Evolutionary conservation across 2,888 invertebrate species (phyloP), one percentile per base, ranked within the genome.

Genomic region (Emmelina monodactyla): DNA sequence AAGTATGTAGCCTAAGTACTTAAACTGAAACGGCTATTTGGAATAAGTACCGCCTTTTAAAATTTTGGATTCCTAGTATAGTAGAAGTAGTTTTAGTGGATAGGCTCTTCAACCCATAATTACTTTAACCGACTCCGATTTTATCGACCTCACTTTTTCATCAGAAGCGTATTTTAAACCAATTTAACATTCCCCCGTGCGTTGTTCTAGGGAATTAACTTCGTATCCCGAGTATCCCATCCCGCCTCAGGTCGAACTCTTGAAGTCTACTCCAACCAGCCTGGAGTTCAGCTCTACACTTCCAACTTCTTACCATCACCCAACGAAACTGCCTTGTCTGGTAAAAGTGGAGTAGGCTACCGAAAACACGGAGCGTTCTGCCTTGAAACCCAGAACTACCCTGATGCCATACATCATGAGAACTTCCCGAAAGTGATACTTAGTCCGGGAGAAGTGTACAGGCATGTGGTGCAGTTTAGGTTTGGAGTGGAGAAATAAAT

Each of bases 271-370:
- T 89, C 91, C 35, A 86, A 94, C 62, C 93, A 94, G 58, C 94
- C 94, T 0, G 95, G 94, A 1, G 87, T 97, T 0, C 95, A 96
- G 59, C 85, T 97, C 43, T 96, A 97, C 58, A 94, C 94, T 0
- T 78, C 86, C 0, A 91, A 93, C 62, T 82, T 61, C 50, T 68
- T 93, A 5, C 91, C 92, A 0, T 71, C 85, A 4, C 65, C 71
- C 0, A 42, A 51, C 1, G 63, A 71, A 1, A 44, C 59, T 7
- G 69, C 76, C 0, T 40, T 78, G 1, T 31, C 61, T 0, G 79
- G 79, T n/a, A 78, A 75, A 42, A 39, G 42, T 0, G 66, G 60
- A 0, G 62, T 55, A 0, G 71, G 57, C 0, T 93, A 93, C 57
- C 79, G 82, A 28, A 85, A 84, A 40, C 91, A 92, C 47, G 89